Conservation (phyloP, 2,797 vertebrate species). For the Euthynnus affinis region DNA sequence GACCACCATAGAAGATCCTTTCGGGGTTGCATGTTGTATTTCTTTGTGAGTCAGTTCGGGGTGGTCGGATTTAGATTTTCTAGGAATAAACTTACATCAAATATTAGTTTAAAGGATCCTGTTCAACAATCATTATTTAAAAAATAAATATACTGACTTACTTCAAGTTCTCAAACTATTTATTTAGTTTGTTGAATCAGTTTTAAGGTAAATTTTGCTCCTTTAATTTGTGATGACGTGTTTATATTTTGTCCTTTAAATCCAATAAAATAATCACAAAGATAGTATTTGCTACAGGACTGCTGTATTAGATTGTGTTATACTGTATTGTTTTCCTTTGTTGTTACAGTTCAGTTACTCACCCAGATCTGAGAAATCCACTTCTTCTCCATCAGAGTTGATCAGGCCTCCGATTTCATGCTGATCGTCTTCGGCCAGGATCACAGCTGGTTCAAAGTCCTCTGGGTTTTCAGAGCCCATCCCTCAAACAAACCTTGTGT, state of each 20-base stretch:
- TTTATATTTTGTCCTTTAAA: too few relatives aligned
- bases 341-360: conserved; percentile 30
- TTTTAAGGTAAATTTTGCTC: too few relatives aligned
- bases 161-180: too few relatives aligned
- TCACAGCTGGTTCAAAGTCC: conserved; percentile 64
- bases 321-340: neutral
- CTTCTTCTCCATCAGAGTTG: conserved; percentile 85
- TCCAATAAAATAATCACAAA: neutral
- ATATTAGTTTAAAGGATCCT: neutral
- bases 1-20: neutral
- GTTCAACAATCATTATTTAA: too few relatives aligned
- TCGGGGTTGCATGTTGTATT: neutral
- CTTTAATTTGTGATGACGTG: too few relatives aligned
- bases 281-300: neutral
- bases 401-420: conserved; percentile 82
- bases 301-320: neutral
- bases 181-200: too few relatives aligned
- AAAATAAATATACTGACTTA: too few relatives aligned
- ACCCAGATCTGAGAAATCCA: conserved; percentile 77
- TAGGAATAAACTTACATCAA: neutral
- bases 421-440: conserved; percentile 67
- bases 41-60: neutral
- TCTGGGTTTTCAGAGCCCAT: conserved; percentile 80
- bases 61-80: neutral
- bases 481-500: conserved; percentile 59